Base-by-base conservation (phyloP, 2,797 vertebrate genomes). In the Sparus aurata region DNA sequence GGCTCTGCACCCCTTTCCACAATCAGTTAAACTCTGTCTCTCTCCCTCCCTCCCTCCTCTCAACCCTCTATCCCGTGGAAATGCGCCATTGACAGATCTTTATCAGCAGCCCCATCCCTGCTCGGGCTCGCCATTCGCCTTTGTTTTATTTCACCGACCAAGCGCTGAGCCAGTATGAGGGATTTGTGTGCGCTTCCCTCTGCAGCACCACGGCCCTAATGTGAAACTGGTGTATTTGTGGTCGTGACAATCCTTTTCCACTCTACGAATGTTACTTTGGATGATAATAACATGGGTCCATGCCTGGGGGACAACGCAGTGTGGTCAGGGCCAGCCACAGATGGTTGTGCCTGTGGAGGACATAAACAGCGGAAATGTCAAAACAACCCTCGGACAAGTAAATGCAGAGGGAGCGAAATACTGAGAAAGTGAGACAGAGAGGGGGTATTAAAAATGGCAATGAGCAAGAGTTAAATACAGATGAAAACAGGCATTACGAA, bases 91-190 rank as follows among this genome's bases (percentile, higher is more conserved):
- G 88, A 85, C 87, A 91, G 91, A 94, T 93, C 89, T 82, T 93
- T 93, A 94, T 94, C 94, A 87, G 81, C 66, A 70, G 73, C 78
- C 72, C 77, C 84, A 85, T 91, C 92, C 86, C 82, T 89, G 87
- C 85, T 74, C 65, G 1, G 89, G 77, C 91, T 91, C 86, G 82
- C 69, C 64, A 58, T 73, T 81, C 23, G 79, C 83, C 85, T 89
- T 93, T 93, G 87, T 92, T 93, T 92, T 87, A 89, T 90, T 91
- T 90, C 82, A 90, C 81, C 69, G 46, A 91, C 77, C 90, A 87
- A 90, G 78, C 43, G 20, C 80, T 73, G 80, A 92, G 88, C 90
- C 87, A 87, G 87, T 86, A 87, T 84, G 85, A 90, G 79, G 88
- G 87, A 88, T 90, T 88, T 87, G 72, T 79, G 79, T 68, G 85